A percentile compares a stretch with the other conserved stretches of the same genome.
These are phyloP conservation scores for Protonemura montana DNA, from an alignment of 2,888 invertebrate species.

Conservation along the genomic window DNA sequence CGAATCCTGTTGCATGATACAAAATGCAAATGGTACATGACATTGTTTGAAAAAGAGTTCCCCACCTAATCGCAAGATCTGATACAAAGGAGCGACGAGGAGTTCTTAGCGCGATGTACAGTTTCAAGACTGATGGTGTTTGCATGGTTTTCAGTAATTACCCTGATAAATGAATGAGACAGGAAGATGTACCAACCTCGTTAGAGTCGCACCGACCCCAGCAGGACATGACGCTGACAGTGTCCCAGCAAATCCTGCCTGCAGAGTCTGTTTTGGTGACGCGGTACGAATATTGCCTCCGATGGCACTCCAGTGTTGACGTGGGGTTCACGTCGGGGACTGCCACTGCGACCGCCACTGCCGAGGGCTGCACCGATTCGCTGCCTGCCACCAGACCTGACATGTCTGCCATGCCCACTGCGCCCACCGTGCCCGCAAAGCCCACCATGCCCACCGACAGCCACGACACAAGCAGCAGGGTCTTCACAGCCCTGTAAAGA, in stretches of 20 bases:
- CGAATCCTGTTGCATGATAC: too few relatives aligned
- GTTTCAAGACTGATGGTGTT: too few relatives aligned
- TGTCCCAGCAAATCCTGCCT: slow-evolving; percentile 78
- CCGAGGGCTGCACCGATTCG: not conserved
- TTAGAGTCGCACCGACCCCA: slow-evolving; percentile 86
- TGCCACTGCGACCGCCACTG: not conserved
- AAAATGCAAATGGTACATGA: too few relatives aligned
- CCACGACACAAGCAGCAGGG: not conserved
- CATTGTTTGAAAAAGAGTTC: too few relatives aligned
- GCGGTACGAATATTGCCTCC: slow-evolving; percentile 70
- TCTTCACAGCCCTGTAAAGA: not conserved
- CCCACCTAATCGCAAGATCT: too few relatives aligned
- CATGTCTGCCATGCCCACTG: not conserved
- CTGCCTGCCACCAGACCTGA: not conserved
- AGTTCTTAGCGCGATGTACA: too few relatives aligned
- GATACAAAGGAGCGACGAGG: too few relatives aligned
- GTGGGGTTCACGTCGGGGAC: slow-evolving; percentile 55
- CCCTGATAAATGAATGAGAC: too few relatives aligned
- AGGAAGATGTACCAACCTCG: slow-evolving; percentile 74
- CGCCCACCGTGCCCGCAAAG: too few relatives aligned
- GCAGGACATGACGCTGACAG: slow-evolving; percentile 77
- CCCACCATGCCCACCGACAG: not conserved
- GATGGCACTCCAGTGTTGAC: slow-evolving; percentile 70
- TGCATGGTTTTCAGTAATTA: too few relatives aligned
- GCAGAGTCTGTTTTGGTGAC: slow-evolving; percentile 70